Evolutionary conservation across 1,140 invertebrate species (phyloP).

Genomic region (Periplaneta americana): DNA sequence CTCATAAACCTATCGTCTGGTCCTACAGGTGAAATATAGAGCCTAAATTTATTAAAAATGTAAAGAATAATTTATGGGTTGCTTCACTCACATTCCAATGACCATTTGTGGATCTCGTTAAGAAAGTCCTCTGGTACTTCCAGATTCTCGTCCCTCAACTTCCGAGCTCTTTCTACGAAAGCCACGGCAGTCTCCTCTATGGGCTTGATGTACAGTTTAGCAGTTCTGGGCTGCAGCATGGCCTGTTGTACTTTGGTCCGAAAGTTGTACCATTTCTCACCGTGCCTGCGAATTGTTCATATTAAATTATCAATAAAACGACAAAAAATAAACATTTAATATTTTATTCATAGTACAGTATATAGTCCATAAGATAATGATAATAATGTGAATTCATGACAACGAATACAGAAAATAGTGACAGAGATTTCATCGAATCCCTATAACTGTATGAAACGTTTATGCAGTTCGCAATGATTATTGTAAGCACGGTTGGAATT

Average conservation of each 20-base stretch:
- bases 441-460: no score
- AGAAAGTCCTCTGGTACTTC: conserved; percentile 72
- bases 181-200: conserved; percentile 67
- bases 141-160: conserved; percentile 54
- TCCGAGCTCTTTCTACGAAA: conserved; percentile 63
- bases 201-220: conserved; percentile 63
- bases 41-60: not conserved
- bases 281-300: no score
- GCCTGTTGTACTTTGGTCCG: conserved; percentile 77
- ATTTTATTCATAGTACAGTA: no score
- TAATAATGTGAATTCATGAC: no score
- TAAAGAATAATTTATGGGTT: not conserved
- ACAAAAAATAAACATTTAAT: no score
- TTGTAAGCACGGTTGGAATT: no score
- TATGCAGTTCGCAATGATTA: no score
- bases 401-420: no score
- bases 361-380: no score
- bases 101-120: conserved; percentile 81
- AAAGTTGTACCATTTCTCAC: conserved; percentile 74
- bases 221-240: conserved; percentile 70
- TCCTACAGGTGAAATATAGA: not conserved
- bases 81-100: conserved; percentile 73
- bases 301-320: no score
- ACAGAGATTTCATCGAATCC: no score
- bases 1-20: no score